phyloP scores from a whole-genome alignment of 2,888 invertebrate species.

The Atrina japonica region DNA sequence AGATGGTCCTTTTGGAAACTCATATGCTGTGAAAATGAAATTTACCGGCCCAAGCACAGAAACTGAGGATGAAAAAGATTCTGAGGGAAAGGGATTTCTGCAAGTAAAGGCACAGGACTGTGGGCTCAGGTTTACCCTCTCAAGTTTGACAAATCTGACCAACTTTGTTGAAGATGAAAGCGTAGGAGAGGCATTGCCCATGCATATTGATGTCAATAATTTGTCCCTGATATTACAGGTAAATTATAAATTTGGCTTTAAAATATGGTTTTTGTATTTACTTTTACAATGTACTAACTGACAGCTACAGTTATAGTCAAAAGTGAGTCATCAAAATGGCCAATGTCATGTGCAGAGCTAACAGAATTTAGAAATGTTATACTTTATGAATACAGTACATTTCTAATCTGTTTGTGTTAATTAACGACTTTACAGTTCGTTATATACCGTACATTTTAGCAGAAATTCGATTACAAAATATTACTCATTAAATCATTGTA shows the following conservation, averaged over 20 bases:
- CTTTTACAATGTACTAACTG: no score
- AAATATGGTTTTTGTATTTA: neutral
- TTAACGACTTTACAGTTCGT: no score
- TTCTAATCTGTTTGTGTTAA: neutral
- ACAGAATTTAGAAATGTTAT: no score
- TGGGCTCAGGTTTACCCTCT: slow-evolving; percentile 80
- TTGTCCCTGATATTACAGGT: slow-evolving; percentile 67
- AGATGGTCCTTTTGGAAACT: no score
- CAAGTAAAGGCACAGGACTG: slow-evolving; percentile 57
- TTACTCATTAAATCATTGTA: no score
- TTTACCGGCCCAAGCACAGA: slow-evolving; percentile 50
- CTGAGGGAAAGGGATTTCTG: slow-evolving; percentile 59
- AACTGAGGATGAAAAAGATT: slow-evolving; percentile 44
- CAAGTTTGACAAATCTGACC: slow-evolving; percentile 89
- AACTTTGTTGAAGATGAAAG: slow-evolving; percentile 94
- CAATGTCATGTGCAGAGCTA: no score
- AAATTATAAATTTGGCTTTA: slow-evolving; percentile 2
- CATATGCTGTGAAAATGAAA: slow-evolving; percentile 59
- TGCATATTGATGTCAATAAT: slow-evolving; percentile 81
- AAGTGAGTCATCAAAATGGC: no score
- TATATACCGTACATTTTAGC: no score
- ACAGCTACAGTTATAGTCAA: no score
- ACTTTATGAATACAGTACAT: neutral
- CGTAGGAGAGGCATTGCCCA: slow-evolving; percentile 89
- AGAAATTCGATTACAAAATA: no score